Base-by-base conservation (phyloP, 2,797 vertebrate species). In the Diplodus sargus region DNA sequence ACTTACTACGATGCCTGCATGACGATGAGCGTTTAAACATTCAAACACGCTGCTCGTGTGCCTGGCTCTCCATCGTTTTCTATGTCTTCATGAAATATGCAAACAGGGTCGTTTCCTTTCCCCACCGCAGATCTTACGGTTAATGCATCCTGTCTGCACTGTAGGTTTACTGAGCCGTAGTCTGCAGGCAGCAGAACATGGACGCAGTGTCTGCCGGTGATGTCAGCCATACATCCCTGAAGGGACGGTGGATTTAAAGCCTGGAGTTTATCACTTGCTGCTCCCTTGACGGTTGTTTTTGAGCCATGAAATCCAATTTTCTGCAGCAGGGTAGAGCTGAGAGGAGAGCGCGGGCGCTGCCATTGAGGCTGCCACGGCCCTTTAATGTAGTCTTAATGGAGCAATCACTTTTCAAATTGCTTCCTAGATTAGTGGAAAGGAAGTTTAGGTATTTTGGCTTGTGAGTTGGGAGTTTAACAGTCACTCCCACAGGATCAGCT, bases 261-360 rank as follows among this genome's bases (percentile, higher is more conserved):
- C 13, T 49, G 51, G 25, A 17, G 9, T 47, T 62, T 56, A 52
- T 70, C 62, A 51, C 59, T 42, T 14, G 22, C 48, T 53, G 57
- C 61, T 64, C 25, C 59, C 51, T 30, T 28, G 34, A 3, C 25
- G 16, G 52, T 59, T 68, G 70, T 64, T 68, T 78, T 60, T 63
- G 20, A 71, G 63, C 71, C 63, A 17, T 63, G 58, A 69, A 76
- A 82, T 76, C 71, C 8, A 68, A 49, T 66, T 42, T 51, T 73
- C 23, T 72, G 63, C 67, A 66, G 78, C 81, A 71, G 53, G 47
- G 34, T 22, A 30, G 54, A 80, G 48, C 66, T 11, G 66, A 70
- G 61, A 49, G 47, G 25, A 59, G 12, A 4, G 60, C 49, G 51
- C 7, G 6, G 42, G 49, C 60, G 13, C 59, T 5, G 1, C 22